Percentiles rank a stretch among this genome's conserved stretches.
These are phyloP conservation scores for Leptobrachium leishanense DNA, from an alignment of 2,113 vertebrate species.

Conservation along the genomic window DNA sequence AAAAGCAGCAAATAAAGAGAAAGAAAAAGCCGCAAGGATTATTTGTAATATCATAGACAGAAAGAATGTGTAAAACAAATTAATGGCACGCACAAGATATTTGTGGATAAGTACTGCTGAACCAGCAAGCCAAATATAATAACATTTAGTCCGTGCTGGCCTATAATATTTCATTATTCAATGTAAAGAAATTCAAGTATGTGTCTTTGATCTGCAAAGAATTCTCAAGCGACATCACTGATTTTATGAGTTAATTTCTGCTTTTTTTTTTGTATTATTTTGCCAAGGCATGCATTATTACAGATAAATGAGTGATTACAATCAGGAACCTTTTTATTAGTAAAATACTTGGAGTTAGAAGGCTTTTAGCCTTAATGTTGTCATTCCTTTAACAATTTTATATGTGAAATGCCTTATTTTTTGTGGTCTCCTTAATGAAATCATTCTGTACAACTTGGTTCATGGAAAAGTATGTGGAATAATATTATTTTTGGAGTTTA, in stretches of 20 bases:
- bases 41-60: slow-evolving; percentile 29
- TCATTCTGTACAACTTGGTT: not conserved
- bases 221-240: slow-evolving; percentile 25
- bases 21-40: slow-evolving; percentile 8
- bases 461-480: slow-evolving; percentile 6
- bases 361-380: not conserved
- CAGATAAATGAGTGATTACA: slow-evolving; percentile 12
- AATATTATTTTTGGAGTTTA: not conserved
- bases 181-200: slow-evolving; percentile 34
- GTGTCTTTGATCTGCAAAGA: slow-evolving; percentile 37
- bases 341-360: not conserved
- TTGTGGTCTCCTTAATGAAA: not conserved
- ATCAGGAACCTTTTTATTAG: slow-evolving; percentile 10
- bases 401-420: not conserved
- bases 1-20: slow-evolving; percentile 45
- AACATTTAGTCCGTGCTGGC: slow-evolving; percentile 35
- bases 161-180: slow-evolving; percentile 35
- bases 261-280: no score
- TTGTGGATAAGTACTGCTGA: slow-evolving; percentile 25
- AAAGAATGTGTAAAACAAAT: slow-evolving; percentile 49
- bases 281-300: slow-evolving; percentile 34
- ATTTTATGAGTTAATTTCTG: slow-evolving; percentile 36
- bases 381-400: not conserved
- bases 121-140: slow-evolving; percentile 44
- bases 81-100: slow-evolving; percentile 45